Evolutionary conservation across 2,888 invertebrate genomes (phyloP).

Genomic region (Euzophera pinguis): DNA sequence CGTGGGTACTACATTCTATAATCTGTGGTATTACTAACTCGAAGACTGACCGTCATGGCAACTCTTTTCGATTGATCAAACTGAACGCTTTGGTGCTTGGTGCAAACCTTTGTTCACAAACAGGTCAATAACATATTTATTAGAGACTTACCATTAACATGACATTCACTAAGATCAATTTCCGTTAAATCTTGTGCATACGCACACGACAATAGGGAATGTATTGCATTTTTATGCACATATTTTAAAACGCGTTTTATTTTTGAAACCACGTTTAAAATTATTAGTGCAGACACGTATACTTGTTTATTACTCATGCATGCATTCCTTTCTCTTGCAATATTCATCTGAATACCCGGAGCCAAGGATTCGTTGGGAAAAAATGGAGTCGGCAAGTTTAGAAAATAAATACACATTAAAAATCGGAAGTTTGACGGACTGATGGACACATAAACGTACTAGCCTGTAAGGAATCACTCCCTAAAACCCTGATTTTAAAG

Average conservation of each 20-base stretch:
- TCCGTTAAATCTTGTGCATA: background rate
- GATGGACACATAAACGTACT: too few relatives aligned
- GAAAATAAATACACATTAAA: too few relatives aligned
- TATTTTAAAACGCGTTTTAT: background rate
- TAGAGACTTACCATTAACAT: background rate
- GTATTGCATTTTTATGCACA: conserved; percentile 1
- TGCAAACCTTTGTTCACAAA: background rate
- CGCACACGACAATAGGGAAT: background rate
- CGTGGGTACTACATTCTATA: too few relatives aligned
- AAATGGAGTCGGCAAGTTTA: too few relatives aligned
- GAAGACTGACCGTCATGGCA: too few relatives aligned
- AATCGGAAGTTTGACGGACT: too few relatives aligned
- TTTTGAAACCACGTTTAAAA: background rate
- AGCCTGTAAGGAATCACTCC: too few relatives aligned
- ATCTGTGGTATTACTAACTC: too few relatives aligned
- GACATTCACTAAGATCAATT: background rate
- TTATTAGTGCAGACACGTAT: background rate
- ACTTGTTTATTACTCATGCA: background rate
- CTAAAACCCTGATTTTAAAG: too few relatives aligned
- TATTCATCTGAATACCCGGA: too few relatives aligned
- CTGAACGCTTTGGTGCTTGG: background rate
- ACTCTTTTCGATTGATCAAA: conserved; percentile 4
- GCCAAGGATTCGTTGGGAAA: too few relatives aligned
- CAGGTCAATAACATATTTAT: background rate
- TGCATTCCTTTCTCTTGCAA: background rate